Percentiles rank a stretch among this genome's conserved stretches.
Evolutionary conservation across 2,888 invertebrate genomes (phyloP).

Genomic region (Pammene aurita): DNA sequence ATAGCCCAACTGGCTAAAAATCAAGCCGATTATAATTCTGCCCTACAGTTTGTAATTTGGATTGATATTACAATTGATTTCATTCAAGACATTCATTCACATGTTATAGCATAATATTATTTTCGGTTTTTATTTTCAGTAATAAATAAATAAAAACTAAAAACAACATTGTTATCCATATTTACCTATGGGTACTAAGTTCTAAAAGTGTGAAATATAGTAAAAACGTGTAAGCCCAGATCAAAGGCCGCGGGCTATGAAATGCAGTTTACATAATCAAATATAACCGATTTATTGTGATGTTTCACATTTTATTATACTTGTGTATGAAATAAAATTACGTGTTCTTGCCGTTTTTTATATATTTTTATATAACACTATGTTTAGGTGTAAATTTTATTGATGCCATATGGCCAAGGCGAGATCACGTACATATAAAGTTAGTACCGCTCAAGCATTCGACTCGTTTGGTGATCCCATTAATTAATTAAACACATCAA

Average conservation of each 20-base stretch:
- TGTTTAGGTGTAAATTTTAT: conserved; percentile 20
- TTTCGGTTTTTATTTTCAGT: too few relatives aligned
- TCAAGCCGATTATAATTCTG: too few relatives aligned
- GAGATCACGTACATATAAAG: conserved; percentile 21
- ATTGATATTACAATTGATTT: too few relatives aligned
- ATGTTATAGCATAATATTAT: too few relatives aligned
- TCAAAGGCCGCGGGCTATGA: background rate
- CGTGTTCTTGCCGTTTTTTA: background rate
- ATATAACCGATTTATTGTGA: background rate
- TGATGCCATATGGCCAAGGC: conserved; percentile 30
- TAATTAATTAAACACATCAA: background rate
- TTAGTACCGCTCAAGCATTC: conserved; percentile 46
- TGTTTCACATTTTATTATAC: background rate
- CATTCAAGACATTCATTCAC: too few relatives aligned
- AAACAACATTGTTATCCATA: too few relatives aligned
- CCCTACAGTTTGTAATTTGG: too few relatives aligned
- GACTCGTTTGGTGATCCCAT: conserved; percentile 23
- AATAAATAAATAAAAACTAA: too few relatives aligned
- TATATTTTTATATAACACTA: background rate
- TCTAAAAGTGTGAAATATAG: background rate
- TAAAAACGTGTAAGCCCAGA: background rate
- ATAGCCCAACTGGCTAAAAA: too few relatives aligned
- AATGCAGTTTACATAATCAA: conserved; percentile 6
- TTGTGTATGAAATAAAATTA: conserved; percentile 8
- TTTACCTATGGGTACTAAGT: background rate